phyloP scores from a whole-genome alignment of 2,113 vertebrate species.

The Phrynosoma platyrhinos region DNA sequence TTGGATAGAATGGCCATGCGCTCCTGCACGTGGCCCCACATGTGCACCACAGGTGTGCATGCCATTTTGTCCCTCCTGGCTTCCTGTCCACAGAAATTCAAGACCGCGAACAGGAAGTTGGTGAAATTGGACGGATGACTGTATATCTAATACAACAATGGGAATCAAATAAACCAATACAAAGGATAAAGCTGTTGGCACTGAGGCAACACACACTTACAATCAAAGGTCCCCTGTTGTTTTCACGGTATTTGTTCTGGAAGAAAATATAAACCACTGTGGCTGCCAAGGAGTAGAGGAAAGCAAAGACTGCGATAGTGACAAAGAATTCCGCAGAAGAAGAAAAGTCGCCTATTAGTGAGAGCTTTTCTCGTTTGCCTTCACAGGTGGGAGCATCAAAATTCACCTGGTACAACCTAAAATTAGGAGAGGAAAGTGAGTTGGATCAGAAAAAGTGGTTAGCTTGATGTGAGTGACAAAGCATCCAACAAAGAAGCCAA shows the following conservation, averaged over 20 bases:
- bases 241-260: constrained; percentile 95
- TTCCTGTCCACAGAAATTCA: too few species aligned
- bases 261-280: constrained; percentile 96
- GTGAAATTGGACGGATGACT: too few species aligned
- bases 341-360: constrained; percentile 93
- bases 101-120: too few species aligned
- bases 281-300: constrained; percentile 94
- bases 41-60: too few species aligned
- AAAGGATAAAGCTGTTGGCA: neutral
- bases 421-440: constrained; percentile 46
- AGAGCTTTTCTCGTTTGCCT: constrained; percentile 87
- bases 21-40: too few species aligned
- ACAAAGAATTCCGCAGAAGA: constrained; percentile 98
- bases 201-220: constrained; percentile 80
- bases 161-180: neutral
- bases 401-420: constrained; percentile 92
- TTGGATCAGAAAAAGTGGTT: neutral
- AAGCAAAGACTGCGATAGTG: constrained; percentile 95
- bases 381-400: constrained; percentile 93
- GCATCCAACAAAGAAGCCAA: neutral
- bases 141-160: neutral
- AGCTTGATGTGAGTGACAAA: neutral
- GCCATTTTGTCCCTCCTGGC: too few species aligned
- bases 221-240: constrained; percentile 92
- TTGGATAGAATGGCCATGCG: too few species aligned